Evolutionary conservation across 2,797 vertebrate species (phyloP), one percentile per base, ranked within the genome.

Genomic region (Avahi laniger): DNA sequence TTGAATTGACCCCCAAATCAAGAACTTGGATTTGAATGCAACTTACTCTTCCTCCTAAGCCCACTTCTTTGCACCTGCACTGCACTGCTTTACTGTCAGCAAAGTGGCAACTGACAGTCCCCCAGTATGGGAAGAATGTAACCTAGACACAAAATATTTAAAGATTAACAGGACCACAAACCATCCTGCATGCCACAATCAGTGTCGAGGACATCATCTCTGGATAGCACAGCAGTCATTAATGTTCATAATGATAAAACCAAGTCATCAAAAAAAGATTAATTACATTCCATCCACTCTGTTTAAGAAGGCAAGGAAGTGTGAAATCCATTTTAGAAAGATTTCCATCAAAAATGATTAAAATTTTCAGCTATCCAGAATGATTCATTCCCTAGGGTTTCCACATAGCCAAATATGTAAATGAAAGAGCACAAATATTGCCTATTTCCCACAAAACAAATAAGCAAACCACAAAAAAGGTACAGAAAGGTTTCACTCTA

Each of bases 271-370:
- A 97, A 97, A 98, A 97, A 95, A 97, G 97, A 97, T 98, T 97
- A 97, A 97, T 97, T 97, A 97, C 95, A 96, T 97, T 97, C 96
- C 93, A 97, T 97, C 97, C 94, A 98, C 95, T 97, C 93, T 97
- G 97, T 96, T 98, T 97, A 97, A 97, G 96, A 97, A 98, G 95
- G 95, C 95, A 97, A 89, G 94, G 96, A 96, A 97, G 97, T 97
- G 97, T 97, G 96, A 98, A 97, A 97, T 97, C 95, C 96, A 98
- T 97, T 97, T 97, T 96, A 94, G 96, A 98, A 97, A 97, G 97
- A 98, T 97, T 98, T 97, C 96, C 95, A 97, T 97, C 97, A 97
- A 96, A 98, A 98, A 98, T 98, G 97, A 97, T 97, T 97, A 97
- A 98, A 97, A 97, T 96, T 96, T 97, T 97, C 96, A 97, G 72